Percentiles rank a stretch among this genome's conserved stretches.
Conservation (phyloP, 2,888 invertebrate species). For the Drosophila flavopinicola region DNA sequence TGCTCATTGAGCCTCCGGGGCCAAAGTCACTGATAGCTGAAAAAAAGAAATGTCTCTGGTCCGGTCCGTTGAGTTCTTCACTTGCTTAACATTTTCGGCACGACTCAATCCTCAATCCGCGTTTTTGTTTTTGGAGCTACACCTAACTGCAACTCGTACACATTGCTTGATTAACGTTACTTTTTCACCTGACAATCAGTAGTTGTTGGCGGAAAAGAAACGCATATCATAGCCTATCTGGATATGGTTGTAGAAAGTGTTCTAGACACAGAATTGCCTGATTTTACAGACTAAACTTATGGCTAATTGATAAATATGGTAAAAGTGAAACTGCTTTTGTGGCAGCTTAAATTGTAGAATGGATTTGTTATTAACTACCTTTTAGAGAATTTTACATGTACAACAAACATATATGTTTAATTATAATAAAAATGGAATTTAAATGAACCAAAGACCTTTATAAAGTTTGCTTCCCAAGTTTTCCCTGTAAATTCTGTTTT, state of each 20-base stretch:
- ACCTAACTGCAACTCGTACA: constrained; percentile 25
- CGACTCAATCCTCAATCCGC: constrained; percentile 12
- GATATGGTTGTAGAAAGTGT: constrained; percentile 69
- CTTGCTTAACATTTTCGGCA: constrained; percentile 44
- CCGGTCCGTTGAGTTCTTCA: constrained; percentile 29
- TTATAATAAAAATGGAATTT: too few relatives aligned
- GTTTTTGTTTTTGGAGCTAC: constrained; percentile 12
- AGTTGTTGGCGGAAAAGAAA: constrained; percentile 16
- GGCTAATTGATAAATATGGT: constrained; percentile 17
- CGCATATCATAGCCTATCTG: constrained; percentile 3
- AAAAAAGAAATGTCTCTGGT: constrained; percentile 25
- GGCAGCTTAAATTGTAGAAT: too few relatives aligned
- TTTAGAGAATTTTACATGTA: too few relatives aligned
- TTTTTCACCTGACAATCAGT: constrained; percentile 22
- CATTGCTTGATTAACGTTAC: constrained; percentile 41
- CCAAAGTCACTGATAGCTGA: constrained; percentile 45
- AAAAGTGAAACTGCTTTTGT: constrained; percentile 48
- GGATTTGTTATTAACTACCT: not conserved
- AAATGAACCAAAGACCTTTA: too few relatives aligned
- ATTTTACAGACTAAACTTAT: not conserved
- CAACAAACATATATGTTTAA: too few relatives aligned
- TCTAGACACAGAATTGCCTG: constrained; percentile 40
- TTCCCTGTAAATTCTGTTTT: too few relatives aligned
- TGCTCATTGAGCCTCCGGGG: constrained; percentile 12
- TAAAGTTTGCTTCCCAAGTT: too few relatives aligned